These are phyloP conservation scores for Tachysurus fulvidraco DNA, from an alignment of 2,113 vertebrate species.

Conservation along the genomic window DNA sequence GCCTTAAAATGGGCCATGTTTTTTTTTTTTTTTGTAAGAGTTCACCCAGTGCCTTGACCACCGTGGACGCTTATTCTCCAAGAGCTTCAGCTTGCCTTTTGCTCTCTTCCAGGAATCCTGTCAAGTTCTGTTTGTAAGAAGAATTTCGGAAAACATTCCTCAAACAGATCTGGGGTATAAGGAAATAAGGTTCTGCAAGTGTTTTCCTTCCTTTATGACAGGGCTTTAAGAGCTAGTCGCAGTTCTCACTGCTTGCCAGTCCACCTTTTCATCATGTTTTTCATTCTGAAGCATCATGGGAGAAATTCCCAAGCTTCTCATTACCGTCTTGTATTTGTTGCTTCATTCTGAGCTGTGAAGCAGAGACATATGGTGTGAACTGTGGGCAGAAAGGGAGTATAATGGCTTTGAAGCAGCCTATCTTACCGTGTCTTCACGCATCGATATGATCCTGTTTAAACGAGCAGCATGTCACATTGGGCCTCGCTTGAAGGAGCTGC, in stretches of 20 bases:
- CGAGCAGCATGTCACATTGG: conserved; percentile 31
- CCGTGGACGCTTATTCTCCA: background rate
- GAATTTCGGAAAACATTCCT: conserved; percentile 71
- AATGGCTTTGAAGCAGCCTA: conserved; percentile 58
- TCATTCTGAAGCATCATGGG: conserved; percentile 1
- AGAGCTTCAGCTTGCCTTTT: conserved; percentile 52
- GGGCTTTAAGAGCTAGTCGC: conserved; percentile 37
- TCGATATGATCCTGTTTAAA: conserved; percentile 43
- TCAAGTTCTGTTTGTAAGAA: conserved; percentile 69
- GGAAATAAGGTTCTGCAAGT: conserved; percentile 54
- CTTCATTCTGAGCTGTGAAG: conserved; percentile 44
- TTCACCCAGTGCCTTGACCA: conserved; percentile 24
- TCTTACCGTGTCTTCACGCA: conserved; percentile 40
- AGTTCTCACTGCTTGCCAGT: background rate
- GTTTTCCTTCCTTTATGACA: conserved; percentile 44
- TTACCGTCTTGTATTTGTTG: conserved; percentile 51
- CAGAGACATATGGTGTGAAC: conserved; percentile 31
- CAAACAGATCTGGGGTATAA: conserved; percentile 62
- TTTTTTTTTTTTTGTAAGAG: conserved; percentile 12
- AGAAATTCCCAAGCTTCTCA: conserved; percentile 41
- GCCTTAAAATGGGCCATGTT: conserved; percentile 19
- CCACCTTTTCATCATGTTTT: conserved; percentile 6
- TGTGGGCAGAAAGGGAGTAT: conserved; percentile 26
- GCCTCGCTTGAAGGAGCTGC: conserved; percentile 41
- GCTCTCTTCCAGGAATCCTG: conserved; percentile 63